Evolutionary conservation across 2,113 vertebrate genomes (phyloP).

Genomic region (Pipra filicauda): DNA sequence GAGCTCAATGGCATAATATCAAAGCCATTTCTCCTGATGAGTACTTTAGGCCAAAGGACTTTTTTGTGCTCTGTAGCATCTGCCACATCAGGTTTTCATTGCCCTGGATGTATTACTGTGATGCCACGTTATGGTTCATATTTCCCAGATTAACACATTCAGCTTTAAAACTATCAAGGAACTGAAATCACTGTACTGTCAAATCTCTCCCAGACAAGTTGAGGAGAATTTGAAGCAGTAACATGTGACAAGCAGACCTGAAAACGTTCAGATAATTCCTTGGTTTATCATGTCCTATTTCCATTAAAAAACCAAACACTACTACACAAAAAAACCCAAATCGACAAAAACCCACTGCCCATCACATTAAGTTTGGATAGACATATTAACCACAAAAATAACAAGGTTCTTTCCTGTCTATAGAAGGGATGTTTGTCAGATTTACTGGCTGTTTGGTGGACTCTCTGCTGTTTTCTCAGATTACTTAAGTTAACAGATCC

Average conservation of each 20-base stretch:
- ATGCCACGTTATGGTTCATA: background rate
- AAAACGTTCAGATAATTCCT: background rate
- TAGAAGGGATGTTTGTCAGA: background rate
- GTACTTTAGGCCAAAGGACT: background rate
- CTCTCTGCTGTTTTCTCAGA: background rate
- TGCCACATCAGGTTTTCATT: background rate
- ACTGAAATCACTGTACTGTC: background rate
- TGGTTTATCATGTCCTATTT: background rate
- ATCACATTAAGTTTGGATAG: background rate
- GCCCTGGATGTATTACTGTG: background rate
- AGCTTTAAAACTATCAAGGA: background rate
- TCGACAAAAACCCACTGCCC: background rate
- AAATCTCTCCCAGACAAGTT: background rate
- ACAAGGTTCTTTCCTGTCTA: background rate
- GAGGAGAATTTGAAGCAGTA: background rate
- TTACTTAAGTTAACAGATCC: background rate
- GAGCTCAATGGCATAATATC: background rate
- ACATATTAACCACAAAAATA: background rate
- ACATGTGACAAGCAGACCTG: background rate
- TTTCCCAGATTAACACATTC: background rate
- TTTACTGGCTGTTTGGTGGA: background rate
- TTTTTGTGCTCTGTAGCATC: background rate
- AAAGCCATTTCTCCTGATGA: background rate
- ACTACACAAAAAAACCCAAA: background rate
- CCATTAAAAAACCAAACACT: background rate